Base-by-base conservation (phyloP, 2,888 invertebrate species). In the Aricia artaxerxes region DNA sequence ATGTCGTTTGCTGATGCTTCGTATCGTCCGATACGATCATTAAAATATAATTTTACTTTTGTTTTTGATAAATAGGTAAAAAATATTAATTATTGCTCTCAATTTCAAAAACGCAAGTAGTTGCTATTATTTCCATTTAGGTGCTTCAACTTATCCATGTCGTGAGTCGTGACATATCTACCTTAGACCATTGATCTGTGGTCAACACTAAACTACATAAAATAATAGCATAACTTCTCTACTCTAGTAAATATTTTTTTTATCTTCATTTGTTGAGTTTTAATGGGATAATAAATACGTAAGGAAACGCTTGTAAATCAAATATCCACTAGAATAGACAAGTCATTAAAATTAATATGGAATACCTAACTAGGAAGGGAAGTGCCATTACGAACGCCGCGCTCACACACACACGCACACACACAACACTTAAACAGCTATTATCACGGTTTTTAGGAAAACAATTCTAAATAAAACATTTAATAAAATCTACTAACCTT, bases 361-460 rank as follows among this genome's bases (percentile, higher is more conserved):
- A 40, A 83, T 80, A 80, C 80, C 85, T 86, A 89, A 86, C 88
- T 88, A 89, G 91, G 91, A 83, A 89, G 90, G 93, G 90, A 83
- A 81, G 93, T 93, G 94, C 93, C 93, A 87, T 69, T 83, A 90
- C 92, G 92, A 91, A 91, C 86, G 92, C 92, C 92, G 88, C 91
- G 89, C 89, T 85, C 91, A 87, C 69, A 24, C 57, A 57, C 57
- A 31, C 88, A 83, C 90, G 88, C 83, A 85, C 92, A 89, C 85
- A 87, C 90, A 86, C 79, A 87, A 86, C 88, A 91, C 93, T 92
- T 94, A 93, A 88, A 88, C 87, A 92, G 90, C 95, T 94, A 95
- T 92, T 95, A 95, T 95, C 95, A 95, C 95, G 91, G 93, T 93
- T 93, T 90, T 92, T 88, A 89, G 88, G 89, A 90, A 90, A 92